These are phyloP conservation scores for Cataglyphis rosenhaueri DNA, from an alignment of 2,888 invertebrate species.

Conservation along the genomic window DNA sequence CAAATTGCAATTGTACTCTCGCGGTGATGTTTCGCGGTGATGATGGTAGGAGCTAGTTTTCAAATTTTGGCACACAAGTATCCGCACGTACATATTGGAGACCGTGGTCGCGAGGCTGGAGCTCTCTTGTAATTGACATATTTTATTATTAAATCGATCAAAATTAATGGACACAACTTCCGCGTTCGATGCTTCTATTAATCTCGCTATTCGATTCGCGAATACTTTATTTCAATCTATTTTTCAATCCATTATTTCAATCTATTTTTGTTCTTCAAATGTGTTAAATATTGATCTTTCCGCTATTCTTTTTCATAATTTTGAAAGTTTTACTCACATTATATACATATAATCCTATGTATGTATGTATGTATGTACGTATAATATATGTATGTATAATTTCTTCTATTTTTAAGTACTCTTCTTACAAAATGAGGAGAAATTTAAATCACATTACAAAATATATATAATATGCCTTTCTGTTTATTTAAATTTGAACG, in stretches of 20 bases:
- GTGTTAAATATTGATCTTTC: slow-evolving; percentile 4
- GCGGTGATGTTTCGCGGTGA: slow-evolving; percentile 10
- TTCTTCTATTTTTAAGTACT: not conserved
- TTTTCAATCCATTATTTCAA: slow-evolving; percentile 5
- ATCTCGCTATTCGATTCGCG: not conserved
- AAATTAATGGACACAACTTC: slow-evolving; percentile 31
- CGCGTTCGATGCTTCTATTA: not conserved
- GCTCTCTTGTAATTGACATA: slow-evolving; percentile 44
- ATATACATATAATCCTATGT: no score
- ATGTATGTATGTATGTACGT: no score
- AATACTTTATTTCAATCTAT: not conserved
- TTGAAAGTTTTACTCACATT: not conserved
- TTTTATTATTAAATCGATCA: slow-evolving; percentile 51
- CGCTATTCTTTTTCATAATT: not conserved
- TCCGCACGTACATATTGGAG: slow-evolving; percentile 19
- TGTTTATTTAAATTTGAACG: not conserved
- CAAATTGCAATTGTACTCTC: slow-evolving; percentile 42
- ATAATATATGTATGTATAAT: not conserved
- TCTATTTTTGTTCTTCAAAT: slow-evolving; percentile 13
- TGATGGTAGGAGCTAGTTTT: slow-evolving; percentile 22
- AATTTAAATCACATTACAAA: not conserved
- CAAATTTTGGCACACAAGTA: slow-evolving; percentile 51
- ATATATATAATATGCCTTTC: not conserved
- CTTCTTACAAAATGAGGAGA: not conserved
- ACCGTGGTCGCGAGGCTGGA: slow-evolving; percentile 12